Evolutionary conservation across 2,113 vertebrate species (phyloP), one percentile per base, ranked within the genome.

Genomic region (Odocoileus hemionus): DNA sequence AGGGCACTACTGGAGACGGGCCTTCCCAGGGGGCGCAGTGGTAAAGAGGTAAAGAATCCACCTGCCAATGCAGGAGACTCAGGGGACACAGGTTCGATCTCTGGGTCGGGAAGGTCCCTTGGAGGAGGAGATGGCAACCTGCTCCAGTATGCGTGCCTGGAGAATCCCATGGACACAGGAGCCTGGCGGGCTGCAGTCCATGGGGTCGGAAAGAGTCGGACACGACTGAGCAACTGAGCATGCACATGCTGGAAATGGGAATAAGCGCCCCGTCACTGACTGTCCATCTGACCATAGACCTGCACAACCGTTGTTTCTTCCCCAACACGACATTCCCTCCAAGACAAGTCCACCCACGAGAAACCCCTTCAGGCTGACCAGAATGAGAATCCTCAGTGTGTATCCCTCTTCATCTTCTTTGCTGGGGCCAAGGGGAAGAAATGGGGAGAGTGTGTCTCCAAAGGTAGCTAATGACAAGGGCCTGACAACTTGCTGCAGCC

Each of bases 261-360:
- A 13, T 26, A 21, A 11, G 6, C 1, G 7, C 57, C 23, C 15
- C 1, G 0, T 13, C 55, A 6, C 28, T 33, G 76, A 25, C 33
- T 30, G 7, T 4, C 1, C n/a, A 70, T 6, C 67, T 70, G 67
- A 39, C n/a, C 19, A 11, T 12, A 12, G 33, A 23, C 28, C 55
- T 13, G 19, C 7, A 14, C 17, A 10, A 8, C 47, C 8, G 36
- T 25, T 5, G 28, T 61, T 70, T 80, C 43, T 45, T 28, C 23
- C 55, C 26, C 17, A 14, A 2, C 30, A 14, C 12, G 28, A 30
- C 39, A n/a, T 50, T 70, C 70, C 58, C 55, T 55, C 25, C 14
- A 26, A 64, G 76, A 60, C 55, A 25, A 36, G 58, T 19, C 6
- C 8, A 14, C 36, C n/a, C 30, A 1, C 0, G 6, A 64, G 33